Evolutionary conservation across 2,888 invertebrate genomes (phyloP), one percentile per base, ranked within the genome.

Genomic region (Habrosyne pyritoides): DNA sequence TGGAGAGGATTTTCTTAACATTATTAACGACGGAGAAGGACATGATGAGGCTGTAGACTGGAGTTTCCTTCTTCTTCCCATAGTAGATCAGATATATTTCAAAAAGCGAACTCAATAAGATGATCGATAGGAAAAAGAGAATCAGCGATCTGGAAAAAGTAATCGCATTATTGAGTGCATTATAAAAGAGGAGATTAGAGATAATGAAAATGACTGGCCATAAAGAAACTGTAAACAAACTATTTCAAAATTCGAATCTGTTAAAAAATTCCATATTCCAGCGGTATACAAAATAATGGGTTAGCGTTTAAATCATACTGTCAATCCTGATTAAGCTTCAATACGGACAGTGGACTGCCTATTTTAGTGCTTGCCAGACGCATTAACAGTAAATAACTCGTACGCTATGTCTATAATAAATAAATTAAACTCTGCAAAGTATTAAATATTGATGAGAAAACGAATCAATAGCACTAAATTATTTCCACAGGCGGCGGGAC

Each of bases 11-110:
- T 79, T 95, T 95, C 71, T 90, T 92, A 48, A 93, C 75, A 63
- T 94, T 95, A 66, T 92, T 91, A 56, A 94, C 90, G 2, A 94
- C 57, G 0, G 95, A 95, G 79, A 95, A 95, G 12, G 94, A 93
- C 22, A 87, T 63, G 2, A 93, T 79, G 1, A 91, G 62, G 3
- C 83, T 83, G 33, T 84, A 79, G 0, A 69, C 10, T 0, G 77
- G 55, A 0, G 83, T 81, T 0, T 77, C 78, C 66, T 86, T 89
- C n/a, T 80, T 77, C 14, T 60, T 75, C n/a, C 80, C 75, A 56
- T 72, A 79, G 63, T 83, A 76, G 18, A 84, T 73, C 0, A 84
- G 70, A 63, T 89, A 91, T 8, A 86, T 69, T 66, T 94, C 94
- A 67, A 91, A 94, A 0, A 84, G 51, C 0, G 94, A 93, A 55